Percentiles rank a stretch among this genome's conserved stretches.
Evolutionary conservation across 1,140 invertebrate species (phyloP).

Genomic region (Papilio glaucus): DNA sequence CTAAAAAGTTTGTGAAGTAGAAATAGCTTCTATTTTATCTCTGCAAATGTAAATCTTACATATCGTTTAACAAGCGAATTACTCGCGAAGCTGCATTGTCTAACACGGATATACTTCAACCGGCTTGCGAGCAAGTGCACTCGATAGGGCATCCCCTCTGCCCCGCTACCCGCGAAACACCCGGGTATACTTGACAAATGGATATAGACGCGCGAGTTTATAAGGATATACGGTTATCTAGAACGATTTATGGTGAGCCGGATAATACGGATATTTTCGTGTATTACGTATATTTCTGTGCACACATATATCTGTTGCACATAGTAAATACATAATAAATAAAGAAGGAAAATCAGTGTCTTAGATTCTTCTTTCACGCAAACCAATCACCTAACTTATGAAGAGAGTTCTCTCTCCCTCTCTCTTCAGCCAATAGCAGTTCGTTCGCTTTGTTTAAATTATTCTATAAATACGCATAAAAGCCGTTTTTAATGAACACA

Average conservation of each 20-base stretch:
- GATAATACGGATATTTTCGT: constrained; percentile 5
- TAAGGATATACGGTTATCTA: constrained; percentile 26
- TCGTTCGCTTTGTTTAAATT: too few relatives aligned
- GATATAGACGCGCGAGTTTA: constrained; percentile 23
- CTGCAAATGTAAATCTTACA: constrained; percentile 12
- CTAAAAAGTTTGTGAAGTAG: too few relatives aligned
- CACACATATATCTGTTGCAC: too few relatives aligned
- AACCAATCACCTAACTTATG: too few relatives aligned
- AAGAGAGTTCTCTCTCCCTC: too few relatives aligned
- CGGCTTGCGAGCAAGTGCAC: constrained; percentile 14
- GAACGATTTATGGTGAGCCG: constrained; percentile 15
- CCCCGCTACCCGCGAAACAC: constrained; percentile 1
- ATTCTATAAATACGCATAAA: too few relatives aligned
- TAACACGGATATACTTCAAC: constrained; percentile 31
- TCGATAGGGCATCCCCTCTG: neutral
- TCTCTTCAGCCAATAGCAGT: too few relatives aligned
- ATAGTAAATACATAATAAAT: too few relatives aligned
- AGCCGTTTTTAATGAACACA: too few relatives aligned
- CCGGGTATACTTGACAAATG: constrained; percentile 22
- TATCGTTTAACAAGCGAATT: constrained; percentile 29
- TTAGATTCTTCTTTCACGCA: too few relatives aligned
- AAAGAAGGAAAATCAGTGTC: too few relatives aligned
- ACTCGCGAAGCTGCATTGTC: constrained; percentile 17
- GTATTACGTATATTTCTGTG: neutral
- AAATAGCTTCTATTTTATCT: neutral